phyloP scores from a whole-genome alignment of 2,113 vertebrate species.

The Sterrhoptilus dennistouni region DNA sequence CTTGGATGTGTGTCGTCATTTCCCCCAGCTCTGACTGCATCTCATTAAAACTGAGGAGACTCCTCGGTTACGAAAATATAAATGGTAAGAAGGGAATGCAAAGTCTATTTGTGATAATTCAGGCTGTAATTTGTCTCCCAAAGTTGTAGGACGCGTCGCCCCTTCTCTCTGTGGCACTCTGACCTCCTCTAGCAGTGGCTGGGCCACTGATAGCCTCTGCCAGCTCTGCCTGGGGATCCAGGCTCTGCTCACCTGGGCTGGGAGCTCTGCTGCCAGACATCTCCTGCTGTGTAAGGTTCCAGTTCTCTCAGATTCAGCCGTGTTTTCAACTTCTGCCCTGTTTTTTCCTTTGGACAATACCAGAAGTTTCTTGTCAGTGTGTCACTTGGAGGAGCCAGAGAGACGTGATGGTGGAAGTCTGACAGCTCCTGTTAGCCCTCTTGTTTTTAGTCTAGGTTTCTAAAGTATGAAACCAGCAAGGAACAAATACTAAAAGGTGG shows the following conservation, averaged over 20 bases:
- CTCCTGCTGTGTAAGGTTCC: background rate
- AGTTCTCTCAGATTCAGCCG: background rate
- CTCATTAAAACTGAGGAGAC: background rate
- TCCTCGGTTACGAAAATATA: fast-evolving
- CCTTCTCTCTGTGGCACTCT: constrained; percentile 29
- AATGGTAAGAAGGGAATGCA: background rate
- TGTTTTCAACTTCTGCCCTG: background rate
- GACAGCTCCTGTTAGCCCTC: background rate
- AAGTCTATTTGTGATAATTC: background rate
- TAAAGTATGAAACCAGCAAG: background rate
- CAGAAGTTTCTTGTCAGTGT: background rate
- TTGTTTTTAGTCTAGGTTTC: background rate
- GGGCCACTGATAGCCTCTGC: background rate
- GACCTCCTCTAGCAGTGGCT: constrained; percentile 50
- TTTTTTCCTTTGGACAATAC: background rate
- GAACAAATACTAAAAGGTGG: background rate
- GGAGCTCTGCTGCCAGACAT: background rate
- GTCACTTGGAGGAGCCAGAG: background rate
- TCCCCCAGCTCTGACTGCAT: background rate
- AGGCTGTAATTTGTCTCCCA: background rate
- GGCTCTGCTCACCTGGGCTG: background rate
- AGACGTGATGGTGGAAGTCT: background rate
- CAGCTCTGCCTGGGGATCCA: background rate
- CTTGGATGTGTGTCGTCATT: background rate
- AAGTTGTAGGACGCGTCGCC: background rate